Percentiles rank a stretch among this genome's conserved stretches.
phyloP scores from a whole-genome alignment of 2,888 invertebrate genomes.

The Volucella inanis region DNA sequence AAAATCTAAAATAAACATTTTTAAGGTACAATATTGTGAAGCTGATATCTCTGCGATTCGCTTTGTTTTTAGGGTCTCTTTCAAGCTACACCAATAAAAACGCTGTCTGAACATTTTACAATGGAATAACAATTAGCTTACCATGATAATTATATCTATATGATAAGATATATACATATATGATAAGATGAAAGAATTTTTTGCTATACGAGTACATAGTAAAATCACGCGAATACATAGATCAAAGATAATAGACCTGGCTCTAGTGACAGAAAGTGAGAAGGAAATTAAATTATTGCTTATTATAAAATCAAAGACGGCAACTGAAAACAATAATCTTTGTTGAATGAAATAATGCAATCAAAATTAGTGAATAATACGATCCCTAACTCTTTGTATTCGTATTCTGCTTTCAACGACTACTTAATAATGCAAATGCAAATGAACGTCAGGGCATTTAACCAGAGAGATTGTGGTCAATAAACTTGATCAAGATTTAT shows the following conservation, averaged over 20 bases:
- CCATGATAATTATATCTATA: background rate
- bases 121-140: too few relatives aligned
- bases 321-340: slow-evolving; percentile 45
- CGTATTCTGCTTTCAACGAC: background rate
- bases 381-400: too few relatives aligned
- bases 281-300: slow-evolving; percentile 31
- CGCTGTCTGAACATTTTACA: too few relatives aligned
- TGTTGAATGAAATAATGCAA: slow-evolving; percentile 33
- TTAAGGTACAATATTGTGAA: too few relatives aligned
- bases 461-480: slow-evolving; percentile 10
- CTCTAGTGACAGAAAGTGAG: slow-evolving; percentile 12
- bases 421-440: slow-evolving; percentile 14
- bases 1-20: too few relatives aligned
- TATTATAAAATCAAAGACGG: slow-evolving; percentile 35
- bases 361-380: slow-evolving; percentile 27
- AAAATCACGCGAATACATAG: slow-evolving; percentile 30
- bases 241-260: slow-evolving; percentile 16
- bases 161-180: slow-evolving; percentile 11
- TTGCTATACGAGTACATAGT: background rate
- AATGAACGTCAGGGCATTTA: background rate
- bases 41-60: too few relatives aligned
- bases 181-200: background rate
- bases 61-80: too few relatives aligned
- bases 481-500: slow-evolving; percentile 28
- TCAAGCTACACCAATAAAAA: too few relatives aligned